phyloP scores from a whole-genome alignment of 2,797 vertebrate genomes.

The Macroramphosus scolopax region DNA sequence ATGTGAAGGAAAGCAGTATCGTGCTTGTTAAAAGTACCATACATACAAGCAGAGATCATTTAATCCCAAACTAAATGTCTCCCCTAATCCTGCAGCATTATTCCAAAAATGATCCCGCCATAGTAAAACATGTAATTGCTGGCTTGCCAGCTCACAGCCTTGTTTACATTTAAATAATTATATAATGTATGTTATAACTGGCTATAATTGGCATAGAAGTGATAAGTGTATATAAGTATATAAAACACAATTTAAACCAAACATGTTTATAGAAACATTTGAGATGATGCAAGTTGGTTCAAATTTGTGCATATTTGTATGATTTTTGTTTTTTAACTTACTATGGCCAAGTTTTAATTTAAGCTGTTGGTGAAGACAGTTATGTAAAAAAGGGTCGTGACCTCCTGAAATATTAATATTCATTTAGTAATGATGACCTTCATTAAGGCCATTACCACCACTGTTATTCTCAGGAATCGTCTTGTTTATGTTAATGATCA shows the following conservation, averaged over 20 bases:
- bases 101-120: conserved; percentile 61
- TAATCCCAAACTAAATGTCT: conserved; percentile 72
- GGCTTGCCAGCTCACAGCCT: conserved; percentile 55
- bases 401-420: too few species aligned
- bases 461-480: conserved; percentile 25
- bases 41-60: conserved; percentile 67
- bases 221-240: too few species aligned
- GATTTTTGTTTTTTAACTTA: too few species aligned
- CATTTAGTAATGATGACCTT: too few species aligned
- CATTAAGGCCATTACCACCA: background rate
- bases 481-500: conserved; percentile 22
- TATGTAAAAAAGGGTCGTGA: too few species aligned
- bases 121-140: conserved; percentile 66
- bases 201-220: too few species aligned
- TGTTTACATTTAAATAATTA: conserved; percentile 75
- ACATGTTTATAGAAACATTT: too few species aligned
- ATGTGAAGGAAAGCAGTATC: conserved; percentile 44
- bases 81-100: conserved; percentile 71
- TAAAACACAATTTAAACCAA: too few species aligned
- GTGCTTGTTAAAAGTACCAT: too few species aligned
- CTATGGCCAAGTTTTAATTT: too few species aligned
- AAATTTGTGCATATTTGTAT: too few species aligned
- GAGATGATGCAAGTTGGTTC: too few species aligned
- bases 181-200: conserved; percentile 72
- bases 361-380: background rate